These are phyloP conservation scores for Ochlodes sylvanus DNA, from an alignment of 2,888 invertebrate genomes.

Conservation along the genomic window DNA sequence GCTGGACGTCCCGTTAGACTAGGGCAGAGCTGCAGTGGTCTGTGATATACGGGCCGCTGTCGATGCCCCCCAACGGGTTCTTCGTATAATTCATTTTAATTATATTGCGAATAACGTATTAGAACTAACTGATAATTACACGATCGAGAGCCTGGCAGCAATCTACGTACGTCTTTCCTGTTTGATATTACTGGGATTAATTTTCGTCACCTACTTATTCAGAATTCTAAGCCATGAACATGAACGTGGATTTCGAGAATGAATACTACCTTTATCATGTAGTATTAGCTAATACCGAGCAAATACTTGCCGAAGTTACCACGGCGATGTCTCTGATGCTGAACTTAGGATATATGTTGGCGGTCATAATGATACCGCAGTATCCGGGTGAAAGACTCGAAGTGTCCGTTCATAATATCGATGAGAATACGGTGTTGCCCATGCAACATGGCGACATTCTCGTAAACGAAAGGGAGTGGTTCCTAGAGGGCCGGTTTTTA, in stretches of 20 bases:
- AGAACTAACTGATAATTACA: neutral
- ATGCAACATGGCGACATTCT: constrained; percentile 3
- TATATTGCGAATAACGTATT: neutral
- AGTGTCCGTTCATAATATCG: neutral
- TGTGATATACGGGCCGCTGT: neutral
- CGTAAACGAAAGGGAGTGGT: neutral
- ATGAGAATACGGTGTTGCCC: neutral
- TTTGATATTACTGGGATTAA: neutral
- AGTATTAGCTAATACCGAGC: neutral
- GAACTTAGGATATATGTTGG: constrained; percentile 5
- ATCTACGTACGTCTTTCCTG: neutral
- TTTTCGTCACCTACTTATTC: neutral
- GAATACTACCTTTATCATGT: neutral
- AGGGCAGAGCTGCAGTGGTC: neutral
- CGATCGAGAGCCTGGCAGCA: neutral
- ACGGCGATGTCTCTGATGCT: neutral
- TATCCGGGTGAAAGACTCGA: neutral
- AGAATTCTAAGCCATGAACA: neutral
- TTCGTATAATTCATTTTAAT: neutral
- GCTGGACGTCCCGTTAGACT: constrained; percentile 1
- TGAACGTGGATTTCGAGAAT: neutral
- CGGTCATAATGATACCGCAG: neutral
- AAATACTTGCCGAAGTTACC: neutral
- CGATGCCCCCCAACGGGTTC: neutral
- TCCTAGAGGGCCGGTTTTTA: neutral